phyloP scores from a whole-genome alignment of 2,888 invertebrate genomes.

The Timandra comae region DNA sequence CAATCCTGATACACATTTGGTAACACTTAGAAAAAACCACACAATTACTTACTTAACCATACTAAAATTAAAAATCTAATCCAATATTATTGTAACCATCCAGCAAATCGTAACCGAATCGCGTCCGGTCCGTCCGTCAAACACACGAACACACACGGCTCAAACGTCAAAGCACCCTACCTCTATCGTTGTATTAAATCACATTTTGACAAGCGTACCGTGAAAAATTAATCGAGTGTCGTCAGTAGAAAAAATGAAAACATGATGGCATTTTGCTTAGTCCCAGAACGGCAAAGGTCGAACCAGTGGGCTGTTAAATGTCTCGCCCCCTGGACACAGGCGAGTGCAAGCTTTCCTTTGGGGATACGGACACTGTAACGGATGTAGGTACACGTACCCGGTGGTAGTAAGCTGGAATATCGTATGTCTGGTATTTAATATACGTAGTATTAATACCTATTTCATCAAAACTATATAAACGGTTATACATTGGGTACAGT shows the following conservation, averaged over 20 bases:
- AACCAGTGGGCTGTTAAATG: slow-evolving; percentile 70
- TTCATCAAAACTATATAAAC: no score
- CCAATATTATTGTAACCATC: no score
- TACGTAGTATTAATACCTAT: no score
- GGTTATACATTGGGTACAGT: no score
- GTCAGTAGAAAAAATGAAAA: slow-evolving; percentile 65
- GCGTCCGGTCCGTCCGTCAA: slow-evolving; percentile 29
- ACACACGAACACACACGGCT: slow-evolving; percentile 42
- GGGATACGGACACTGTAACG: slow-evolving; percentile 27
- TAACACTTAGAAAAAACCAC: no score
- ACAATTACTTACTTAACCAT: no score
- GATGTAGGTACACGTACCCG: no score
- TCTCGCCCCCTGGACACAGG: slow-evolving; percentile 43
- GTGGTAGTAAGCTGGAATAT: no score
- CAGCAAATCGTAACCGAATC: slow-evolving; percentile 27
- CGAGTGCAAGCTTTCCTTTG: slow-evolving; percentile 37
- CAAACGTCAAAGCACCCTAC: slow-evolving; percentile 64
- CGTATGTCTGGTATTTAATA: no score
- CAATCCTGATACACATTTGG: no score
- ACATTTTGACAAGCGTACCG: slow-evolving; percentile 76
- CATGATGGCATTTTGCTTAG: slow-evolving; percentile 67
- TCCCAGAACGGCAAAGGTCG: slow-evolving; percentile 69
- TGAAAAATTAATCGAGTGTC: slow-evolving; percentile 76
- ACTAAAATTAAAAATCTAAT: no score
- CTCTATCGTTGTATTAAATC: slow-evolving; percentile 73